phyloP scores from a whole-genome alignment of 2,797 vertebrate species.

The Aphelocoma californica region DNA sequence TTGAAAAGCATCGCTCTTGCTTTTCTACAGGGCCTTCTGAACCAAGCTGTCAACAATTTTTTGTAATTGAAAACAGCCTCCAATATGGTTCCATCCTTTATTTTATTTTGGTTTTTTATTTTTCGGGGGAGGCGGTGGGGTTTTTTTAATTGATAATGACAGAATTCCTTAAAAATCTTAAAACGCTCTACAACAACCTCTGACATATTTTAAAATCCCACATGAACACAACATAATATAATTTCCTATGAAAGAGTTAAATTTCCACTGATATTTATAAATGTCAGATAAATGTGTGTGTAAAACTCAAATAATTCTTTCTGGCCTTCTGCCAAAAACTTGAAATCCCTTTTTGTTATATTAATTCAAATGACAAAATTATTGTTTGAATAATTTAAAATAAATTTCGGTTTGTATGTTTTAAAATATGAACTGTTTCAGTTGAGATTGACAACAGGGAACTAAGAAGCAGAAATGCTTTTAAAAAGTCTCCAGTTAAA shows the following conservation, averaged over 20 bases:
- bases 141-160: neutral
- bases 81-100: neutral
- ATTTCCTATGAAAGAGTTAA: neutral
- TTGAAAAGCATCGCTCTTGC: neutral
- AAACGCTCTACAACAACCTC: neutral
- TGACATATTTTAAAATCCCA: neutral
- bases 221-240: neutral
- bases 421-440: neutral
- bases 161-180: neutral
- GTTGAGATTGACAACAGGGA: neutral
- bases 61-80: neutral
- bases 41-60: neutral
- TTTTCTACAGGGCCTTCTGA: neutral
- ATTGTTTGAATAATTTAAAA: neutral
- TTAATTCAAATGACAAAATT: neutral
- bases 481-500: neutral
- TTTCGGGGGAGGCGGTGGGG: rapidly evolving
- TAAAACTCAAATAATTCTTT: neutral
- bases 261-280: neutral
- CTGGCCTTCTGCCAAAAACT: neutral
- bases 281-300: neutral
- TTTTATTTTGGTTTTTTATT: neutral
- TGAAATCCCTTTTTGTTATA: neutral
- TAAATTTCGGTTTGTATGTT: neutral
- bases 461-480: neutral